Evolutionary conservation across 2,113 vertebrate genomes (phyloP), one percentile per base, ranked within the genome.

Genomic region (Rhea pennata): DNA sequence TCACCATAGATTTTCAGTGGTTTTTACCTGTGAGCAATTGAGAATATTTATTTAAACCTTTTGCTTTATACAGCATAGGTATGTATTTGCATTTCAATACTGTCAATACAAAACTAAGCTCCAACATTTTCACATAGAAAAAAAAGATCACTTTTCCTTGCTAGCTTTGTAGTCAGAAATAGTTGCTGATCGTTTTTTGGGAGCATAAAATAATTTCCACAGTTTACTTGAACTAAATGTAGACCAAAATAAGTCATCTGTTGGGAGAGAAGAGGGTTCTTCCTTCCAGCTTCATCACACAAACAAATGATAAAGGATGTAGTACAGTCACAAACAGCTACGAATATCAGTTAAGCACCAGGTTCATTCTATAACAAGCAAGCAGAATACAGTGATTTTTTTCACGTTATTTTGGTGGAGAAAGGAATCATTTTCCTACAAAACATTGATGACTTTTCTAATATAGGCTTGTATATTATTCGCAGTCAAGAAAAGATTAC

Each of bases 301-400:
- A 11, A 39, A 26, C n/a, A 29, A 31, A n/a, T 0, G 10, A 12
- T 0, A 3, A 39, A 72, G 22, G 54, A 67, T 3, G n/a, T 48
- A 77, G 64, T 1, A 15, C n/a, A 54, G 42, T 9, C 42, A 19
- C 48, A 44, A 46, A 15, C 53, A 24, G 2, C 4, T 2, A 5
- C 50, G 39, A 74, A 64, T 78, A 21, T 75, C 56, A 74, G n/a
- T 0, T 39, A 3, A 1, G 15, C 56, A n/a, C n/a, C 79, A 36
- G 6, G 8, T 51, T 44, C 66, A 21, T 36, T 50, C 58, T 71
- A 26, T 66, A n/a, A 36, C 64, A 51, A 39, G 56, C 54, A 42
- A 24, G n/a, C 69, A 75, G 56, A 44, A 66, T 7, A 4, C 29
- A 76, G 83, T 4, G 44, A 48, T 6, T 2, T 48, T 36, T 69